Conservation (phyloP, 1,140 invertebrate genomes). For the Nasonia giraulti region DNA sequence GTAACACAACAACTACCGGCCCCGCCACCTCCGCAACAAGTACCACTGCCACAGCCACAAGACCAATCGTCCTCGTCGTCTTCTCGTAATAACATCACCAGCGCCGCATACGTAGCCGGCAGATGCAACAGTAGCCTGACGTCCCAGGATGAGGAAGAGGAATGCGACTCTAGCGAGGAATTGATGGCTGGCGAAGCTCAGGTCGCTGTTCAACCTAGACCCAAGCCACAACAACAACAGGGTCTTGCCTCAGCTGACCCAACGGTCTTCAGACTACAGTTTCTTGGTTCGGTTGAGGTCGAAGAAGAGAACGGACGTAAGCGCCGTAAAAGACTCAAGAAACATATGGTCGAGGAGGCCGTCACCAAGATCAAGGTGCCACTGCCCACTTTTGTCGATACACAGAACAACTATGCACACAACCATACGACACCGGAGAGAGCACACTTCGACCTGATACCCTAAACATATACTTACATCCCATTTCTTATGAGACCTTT, state of each 20-base stretch:
- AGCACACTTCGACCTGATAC: background rate
- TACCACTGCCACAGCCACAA: background rate
- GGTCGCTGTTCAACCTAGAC: background rate
- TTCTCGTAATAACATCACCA: background rate
- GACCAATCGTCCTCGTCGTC: background rate
- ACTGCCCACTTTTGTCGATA: background rate
- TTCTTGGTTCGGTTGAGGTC: slow-evolving; percentile 89
- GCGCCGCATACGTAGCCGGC: background rate
- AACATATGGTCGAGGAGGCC: slow-evolving; percentile 96
- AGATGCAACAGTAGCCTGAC: slow-evolving; percentile 66
- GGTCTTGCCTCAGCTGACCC: background rate
- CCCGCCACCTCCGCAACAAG: background rate
- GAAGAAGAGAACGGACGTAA: slow-evolving; percentile 84
- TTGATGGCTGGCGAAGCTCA: slow-evolving; percentile 65
- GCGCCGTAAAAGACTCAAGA: slow-evolving; percentile 86
- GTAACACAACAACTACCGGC: background rate
- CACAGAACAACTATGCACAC: background rate
- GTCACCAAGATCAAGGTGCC: slow-evolving; percentile 96
- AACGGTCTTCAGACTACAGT: slow-evolving; percentile 85
- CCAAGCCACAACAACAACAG: background rate
- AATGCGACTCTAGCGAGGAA: slow-evolving; percentile 73
- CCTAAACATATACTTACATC: background rate
- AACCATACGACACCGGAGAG: background rate
- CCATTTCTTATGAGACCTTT: background rate
- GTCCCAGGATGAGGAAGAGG: slow-evolving; percentile 71